A percentile compares a stretch with the other conserved stretches of the same genome.
Conservation (phyloP, 2,797 vertebrate genomes). For the Anabacerthia variegaticeps region DNA sequence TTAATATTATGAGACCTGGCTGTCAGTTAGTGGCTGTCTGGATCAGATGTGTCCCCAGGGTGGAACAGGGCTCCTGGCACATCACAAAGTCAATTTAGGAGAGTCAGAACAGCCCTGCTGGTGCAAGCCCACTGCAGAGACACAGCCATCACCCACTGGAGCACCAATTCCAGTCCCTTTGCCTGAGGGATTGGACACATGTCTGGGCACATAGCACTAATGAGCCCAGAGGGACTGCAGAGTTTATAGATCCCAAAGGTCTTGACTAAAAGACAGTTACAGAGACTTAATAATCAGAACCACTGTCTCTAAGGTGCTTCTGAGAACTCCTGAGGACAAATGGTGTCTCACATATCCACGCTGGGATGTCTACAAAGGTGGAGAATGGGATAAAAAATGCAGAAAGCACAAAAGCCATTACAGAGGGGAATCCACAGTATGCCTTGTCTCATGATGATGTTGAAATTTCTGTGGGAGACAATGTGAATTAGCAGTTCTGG, state of each 20-base stretch:
- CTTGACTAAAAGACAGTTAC: rapidly evolving
- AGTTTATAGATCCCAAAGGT: background rate
- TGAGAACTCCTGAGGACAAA: background rate
- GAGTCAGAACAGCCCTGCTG: background rate
- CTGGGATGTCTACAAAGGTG: rapidly evolving
- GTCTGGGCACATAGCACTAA: background rate
- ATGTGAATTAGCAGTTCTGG: rapidly evolving
- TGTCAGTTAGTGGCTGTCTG: background rate
- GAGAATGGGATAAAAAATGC: background rate
- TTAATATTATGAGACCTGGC: background rate
- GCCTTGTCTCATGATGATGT: rapidly evolving
- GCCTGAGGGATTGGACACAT: background rate
- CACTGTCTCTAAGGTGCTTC: background rate
- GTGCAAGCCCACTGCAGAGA: background rate
- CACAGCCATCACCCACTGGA: rapidly evolving
- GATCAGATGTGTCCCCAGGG: background rate
- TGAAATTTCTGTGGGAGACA: background rate
- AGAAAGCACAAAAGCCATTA: background rate
- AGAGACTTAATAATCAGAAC: background rate
- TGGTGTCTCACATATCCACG: rapidly evolving
- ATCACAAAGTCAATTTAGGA: background rate
- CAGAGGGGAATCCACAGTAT: rapidly evolving
- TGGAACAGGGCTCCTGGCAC: background rate
- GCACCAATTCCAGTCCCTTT: background rate
- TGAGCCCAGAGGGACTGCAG: background rate